Evolutionary conservation across 53 echinoderm and acorn worm species (phyloP), one percentile per base, ranked within the genome.

Genomic region (Patiria pectinifera): DNA sequence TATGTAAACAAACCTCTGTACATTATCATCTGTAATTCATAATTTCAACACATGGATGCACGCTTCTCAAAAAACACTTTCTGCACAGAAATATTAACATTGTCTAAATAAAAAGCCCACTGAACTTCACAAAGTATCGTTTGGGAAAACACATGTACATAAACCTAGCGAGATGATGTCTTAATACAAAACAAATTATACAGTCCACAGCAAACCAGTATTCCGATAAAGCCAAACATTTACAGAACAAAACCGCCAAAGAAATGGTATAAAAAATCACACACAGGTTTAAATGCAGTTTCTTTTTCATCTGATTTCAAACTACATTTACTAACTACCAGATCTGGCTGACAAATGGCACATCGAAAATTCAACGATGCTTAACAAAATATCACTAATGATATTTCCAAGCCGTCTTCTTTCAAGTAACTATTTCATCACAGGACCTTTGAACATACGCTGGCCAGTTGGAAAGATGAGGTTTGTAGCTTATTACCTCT

Each of bases 1-100:
- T 59, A 23, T 35, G 35, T 78, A 78, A 87, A 87, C 87, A 87
- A 87, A 87, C 87, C 87, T 87, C 87, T 87, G 78, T 87, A 87
- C 87, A 87, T 77, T 63, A 45, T 47, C 21, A 77, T 48, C 60
- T 87, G 11, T 75, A 62, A 8, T 62, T 22, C 10, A 77, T 82
- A 87, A 26, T 44, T 59, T 62, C 77, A 60, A 59, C 49, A 46
- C 8, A 16, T 60, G 59, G 76, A 87, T 87, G 19, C 53, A 76
- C 76, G 53, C 76, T 77, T 87, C 48, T 59, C 74, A 87, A 74
- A 86, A 35, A 53, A 5, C 53, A 76, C 44, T 77, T 76, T 59
- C 58, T 44, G 62, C 59, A 87, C 87, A 61, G 77, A 71, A 76
- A 77, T 35, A 77, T 48, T 58, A 74, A 75, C 58, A 3, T 76